phyloP scores from a whole-genome alignment of 1,140 invertebrate genomes.

The Vanessa tameamea region DNA sequence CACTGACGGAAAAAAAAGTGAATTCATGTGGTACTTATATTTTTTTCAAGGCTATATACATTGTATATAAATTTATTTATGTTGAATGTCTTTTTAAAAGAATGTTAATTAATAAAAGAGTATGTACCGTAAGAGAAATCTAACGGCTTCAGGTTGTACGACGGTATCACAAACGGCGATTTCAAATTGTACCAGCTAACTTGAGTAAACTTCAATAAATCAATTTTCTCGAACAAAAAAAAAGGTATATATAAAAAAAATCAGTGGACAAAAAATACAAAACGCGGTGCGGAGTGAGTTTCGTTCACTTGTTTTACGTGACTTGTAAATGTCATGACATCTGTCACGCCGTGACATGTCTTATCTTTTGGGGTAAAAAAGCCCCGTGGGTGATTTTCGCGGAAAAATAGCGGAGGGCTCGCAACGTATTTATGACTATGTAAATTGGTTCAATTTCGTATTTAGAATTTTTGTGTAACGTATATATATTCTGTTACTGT shows the following conservation, averaged over 20 bases:
- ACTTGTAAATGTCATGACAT: conserved; percentile 63
- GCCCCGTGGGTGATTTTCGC: conserved; percentile 59
- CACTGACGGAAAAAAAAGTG: no score
- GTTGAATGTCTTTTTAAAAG: no score
- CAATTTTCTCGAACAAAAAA: not conserved
- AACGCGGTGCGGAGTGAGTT: conserved; percentile 20
- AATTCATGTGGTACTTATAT: no score
- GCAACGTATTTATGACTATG: conserved; percentile 78
- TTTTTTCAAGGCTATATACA: no score
- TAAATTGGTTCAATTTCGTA: conserved; percentile 68
- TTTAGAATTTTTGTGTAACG: conserved; percentile 22
- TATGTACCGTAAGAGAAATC: no score
- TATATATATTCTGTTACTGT: conserved; percentile 46
- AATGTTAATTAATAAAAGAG: no score
- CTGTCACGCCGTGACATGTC: conserved; percentile 70
- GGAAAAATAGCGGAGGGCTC: conserved; percentile 42
- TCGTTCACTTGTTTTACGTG: conserved; percentile 61
- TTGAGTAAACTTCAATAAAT: no score
- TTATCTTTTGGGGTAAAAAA: conserved; percentile 71
- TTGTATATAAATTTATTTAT: no score
- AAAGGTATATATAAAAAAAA: conserved; percentile 12
- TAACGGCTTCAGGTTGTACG: no score
- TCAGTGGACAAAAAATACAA: conserved; percentile 23
- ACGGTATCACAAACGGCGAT: no score
- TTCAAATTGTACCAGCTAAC: no score